These are phyloP conservation scores for Prionailurus bengalensis DNA, from an alignment of 2,113 vertebrate genomes.

Conservation along the genomic window DNA sequence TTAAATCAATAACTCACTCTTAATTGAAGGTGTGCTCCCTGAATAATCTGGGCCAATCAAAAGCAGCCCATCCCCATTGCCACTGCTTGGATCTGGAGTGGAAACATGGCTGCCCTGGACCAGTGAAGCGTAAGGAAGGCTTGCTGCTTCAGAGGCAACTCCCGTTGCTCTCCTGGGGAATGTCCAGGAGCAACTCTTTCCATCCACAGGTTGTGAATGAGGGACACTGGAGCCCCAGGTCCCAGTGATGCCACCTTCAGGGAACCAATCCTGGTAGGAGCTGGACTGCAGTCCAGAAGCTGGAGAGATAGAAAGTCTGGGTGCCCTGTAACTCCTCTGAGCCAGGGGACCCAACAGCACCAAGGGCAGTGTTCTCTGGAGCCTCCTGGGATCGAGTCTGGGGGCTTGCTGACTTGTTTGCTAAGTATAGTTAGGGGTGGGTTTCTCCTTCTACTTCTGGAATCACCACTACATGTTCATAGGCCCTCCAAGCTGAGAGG, in stretches of 20 bases:
- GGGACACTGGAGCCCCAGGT: background rate
- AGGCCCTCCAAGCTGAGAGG: background rate
- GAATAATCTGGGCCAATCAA: background rate
- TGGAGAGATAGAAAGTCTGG: background rate
- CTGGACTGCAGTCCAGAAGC: background rate
- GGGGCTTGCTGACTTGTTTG: background rate
- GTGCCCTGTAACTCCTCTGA: accelerated
- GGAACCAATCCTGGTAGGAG: background rate
- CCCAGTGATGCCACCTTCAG: background rate
- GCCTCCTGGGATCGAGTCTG: accelerated
- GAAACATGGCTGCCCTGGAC: background rate
- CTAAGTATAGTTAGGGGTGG: background rate
- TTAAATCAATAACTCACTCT: background rate
- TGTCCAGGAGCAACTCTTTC: background rate
- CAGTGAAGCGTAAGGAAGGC: background rate
- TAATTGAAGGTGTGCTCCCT: background rate
- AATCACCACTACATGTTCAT: background rate
- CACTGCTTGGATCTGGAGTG: background rate
- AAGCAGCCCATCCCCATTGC: too few species aligned
- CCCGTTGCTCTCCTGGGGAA: background rate
- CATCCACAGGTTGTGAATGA: background rate
- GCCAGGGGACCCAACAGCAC: background rate
- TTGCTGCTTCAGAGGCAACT: background rate
- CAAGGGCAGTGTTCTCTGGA: accelerated
- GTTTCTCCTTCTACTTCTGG: background rate